A percentile compares a stretch with the other conserved stretches of the same genome.
Evolutionary conservation across 2,113 vertebrate genomes (phyloP).

Genomic region (Alces alces): DNA sequence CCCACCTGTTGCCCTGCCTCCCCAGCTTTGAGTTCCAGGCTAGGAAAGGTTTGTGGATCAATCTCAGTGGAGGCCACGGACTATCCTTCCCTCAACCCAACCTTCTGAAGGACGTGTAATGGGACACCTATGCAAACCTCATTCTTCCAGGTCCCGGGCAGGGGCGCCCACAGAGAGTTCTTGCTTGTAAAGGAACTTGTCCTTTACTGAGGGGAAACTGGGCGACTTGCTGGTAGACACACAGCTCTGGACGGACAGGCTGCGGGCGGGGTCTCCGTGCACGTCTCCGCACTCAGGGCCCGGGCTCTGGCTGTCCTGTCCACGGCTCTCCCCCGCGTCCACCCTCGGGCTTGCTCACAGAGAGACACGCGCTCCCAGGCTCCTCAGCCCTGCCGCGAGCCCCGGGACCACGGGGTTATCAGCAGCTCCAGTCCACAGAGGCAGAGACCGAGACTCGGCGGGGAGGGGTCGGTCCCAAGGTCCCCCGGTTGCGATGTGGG

Average conservation of each 20-base stretch:
- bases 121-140: background rate
- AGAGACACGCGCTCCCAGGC: background rate
- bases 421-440: background rate
- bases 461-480: background rate
- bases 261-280: background rate
- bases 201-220: background rate
- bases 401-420: rapidly evolving
- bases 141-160: background rate
- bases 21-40: background rate
- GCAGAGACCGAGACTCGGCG: background rate
- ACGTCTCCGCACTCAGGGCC: background rate
- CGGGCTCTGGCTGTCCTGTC: no score
- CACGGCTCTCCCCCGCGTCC: background rate
- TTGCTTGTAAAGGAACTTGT: background rate
- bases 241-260: background rate
- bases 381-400: background rate
- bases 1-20: background rate
- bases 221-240: background rate
- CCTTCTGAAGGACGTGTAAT: no score
- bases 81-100: no score
- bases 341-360: rapidly evolving
- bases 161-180: background rate
- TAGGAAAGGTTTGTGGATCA: background rate
- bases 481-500: background rate
- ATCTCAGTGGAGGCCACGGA: background rate